Evolutionary conservation across 1,140 invertebrate species (phyloP).

Genomic region (Drosophila mauritiana): DNA sequence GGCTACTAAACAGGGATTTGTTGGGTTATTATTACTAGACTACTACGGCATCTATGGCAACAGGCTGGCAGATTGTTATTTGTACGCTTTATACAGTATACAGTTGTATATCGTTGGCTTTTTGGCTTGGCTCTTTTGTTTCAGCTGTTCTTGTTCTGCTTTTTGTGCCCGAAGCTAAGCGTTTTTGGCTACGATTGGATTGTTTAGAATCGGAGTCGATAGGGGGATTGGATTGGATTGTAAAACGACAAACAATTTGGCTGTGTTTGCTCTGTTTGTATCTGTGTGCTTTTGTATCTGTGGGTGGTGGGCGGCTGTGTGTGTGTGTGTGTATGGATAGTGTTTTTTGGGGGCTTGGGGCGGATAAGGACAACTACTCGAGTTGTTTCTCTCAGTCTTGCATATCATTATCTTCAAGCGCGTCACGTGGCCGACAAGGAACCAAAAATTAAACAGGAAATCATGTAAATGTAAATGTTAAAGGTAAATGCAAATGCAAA

Average conservation of each 20-base stretch:
- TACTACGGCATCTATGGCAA: conserved; percentile 50
- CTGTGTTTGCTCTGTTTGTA: conserved; percentile 47
- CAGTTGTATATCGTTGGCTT: conserved; percentile 10
- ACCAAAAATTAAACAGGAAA: conserved; percentile 51
- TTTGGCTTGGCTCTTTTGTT: conserved; percentile 60
- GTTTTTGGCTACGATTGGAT: conserved; percentile 36
- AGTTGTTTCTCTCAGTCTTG: conserved; percentile 62
- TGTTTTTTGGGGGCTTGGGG: conserved; percentile 11
- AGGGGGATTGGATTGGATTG: conserved; percentile 40
- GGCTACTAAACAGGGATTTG: conserved; percentile 45
- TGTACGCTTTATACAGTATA: conserved; percentile 43
- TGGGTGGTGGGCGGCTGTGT: conserved; percentile 21
- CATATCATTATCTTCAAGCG: conserved; percentile 60
- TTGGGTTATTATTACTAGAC: conserved; percentile 52
- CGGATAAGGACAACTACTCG: conserved; percentile 50
- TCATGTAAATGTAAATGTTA: conserved; percentile 52
- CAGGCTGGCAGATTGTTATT: conserved; percentile 38
- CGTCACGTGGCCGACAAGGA: conserved; percentile 52
- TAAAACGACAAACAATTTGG: conserved; percentile 48
- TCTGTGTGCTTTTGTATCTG: conserved; percentile 22
- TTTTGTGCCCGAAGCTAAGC: conserved; percentile 54
- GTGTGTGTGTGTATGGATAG: conserved; percentile 10
- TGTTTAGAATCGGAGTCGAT: conserved; percentile 36
- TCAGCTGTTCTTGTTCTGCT: conserved; percentile 51
- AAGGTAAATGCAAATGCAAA: conserved; percentile 51